phyloP scores from a whole-genome alignment of 2,888 invertebrate genomes.

The Tricholauxania praeusta region DNA sequence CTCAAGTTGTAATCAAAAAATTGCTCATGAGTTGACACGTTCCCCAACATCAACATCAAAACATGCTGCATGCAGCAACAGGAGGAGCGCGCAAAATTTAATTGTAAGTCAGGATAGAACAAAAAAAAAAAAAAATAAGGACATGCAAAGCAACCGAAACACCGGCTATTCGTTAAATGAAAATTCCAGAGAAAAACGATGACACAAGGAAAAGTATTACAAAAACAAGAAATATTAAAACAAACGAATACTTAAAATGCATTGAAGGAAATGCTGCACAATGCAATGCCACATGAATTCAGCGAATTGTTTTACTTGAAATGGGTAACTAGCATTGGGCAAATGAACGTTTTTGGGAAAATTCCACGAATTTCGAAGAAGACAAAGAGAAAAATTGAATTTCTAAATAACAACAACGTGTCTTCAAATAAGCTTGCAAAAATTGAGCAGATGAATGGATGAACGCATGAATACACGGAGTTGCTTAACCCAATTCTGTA shows the following conservation, averaged over 20 bases:
- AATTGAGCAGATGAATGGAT: neutral
- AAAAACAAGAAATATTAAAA: constrained; percentile 34
- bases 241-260: constrained; percentile 39
- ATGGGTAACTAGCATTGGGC: too few relatives aligned
- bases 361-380: neutral
- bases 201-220: too few relatives aligned
- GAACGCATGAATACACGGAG: neutral
- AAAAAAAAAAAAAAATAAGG: too few relatives aligned
- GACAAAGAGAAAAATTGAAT: neutral
- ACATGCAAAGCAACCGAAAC: neutral
- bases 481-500: constrained; percentile 15
- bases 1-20: neutral
- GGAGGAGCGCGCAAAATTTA: neutral
- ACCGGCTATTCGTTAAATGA: neutral
- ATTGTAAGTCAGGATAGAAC: too few relatives aligned
- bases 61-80: constrained; percentile 3
- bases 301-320: too few relatives aligned
- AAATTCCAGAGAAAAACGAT: too few relatives aligned
- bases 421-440: neutral
- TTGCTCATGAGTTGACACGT: constrained; percentile 4
- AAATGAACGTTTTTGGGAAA: neutral
- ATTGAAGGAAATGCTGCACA: constrained; percentile 17
- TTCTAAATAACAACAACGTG: too few relatives aligned
- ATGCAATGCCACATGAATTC: too few relatives aligned
- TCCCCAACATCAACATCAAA: neutral